Percentiles rank a stretch among this genome's conserved stretches.
Evolutionary conservation across 2,888 invertebrate genomes (phyloP).

Genomic region (Cephus pulcher): DNA sequence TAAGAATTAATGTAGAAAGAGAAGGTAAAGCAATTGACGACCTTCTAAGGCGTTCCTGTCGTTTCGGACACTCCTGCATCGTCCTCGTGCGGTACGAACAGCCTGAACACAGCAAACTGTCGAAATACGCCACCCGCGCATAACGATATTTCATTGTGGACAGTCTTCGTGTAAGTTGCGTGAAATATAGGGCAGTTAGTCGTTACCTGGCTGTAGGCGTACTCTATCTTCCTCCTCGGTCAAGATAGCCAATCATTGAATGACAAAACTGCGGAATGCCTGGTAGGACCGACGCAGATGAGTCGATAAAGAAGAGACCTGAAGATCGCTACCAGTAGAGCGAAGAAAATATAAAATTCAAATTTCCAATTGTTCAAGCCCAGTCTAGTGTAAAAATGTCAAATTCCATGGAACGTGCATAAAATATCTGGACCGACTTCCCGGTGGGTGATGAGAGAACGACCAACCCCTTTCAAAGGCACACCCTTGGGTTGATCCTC

Average conservation of each 20-base stretch:
- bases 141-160: not conserved
- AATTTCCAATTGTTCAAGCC: not conserved
- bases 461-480: not conserved
- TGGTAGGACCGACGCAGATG: not conserved
- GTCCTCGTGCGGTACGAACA: not conserved
- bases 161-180: not conserved
- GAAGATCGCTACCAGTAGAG: not conserved
- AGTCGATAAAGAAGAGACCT: not conserved
- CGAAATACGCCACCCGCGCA: not conserved
- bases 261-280: not conserved
- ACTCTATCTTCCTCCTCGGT: not conserved
- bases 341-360: not conserved
- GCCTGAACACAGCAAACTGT: not conserved
- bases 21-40: not conserved
- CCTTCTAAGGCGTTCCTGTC: conserved; percentile 8
- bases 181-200: not conserved
- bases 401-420: not conserved
- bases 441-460: not conserved
- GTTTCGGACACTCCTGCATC: not conserved
- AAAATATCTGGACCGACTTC: not conserved
- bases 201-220: not conserved
- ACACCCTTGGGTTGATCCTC: not conserved
- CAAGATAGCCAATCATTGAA: not conserved
- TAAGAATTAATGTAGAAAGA: not conserved
- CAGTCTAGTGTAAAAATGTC: not conserved